Conservation (phyloP, 2,113 vertebrate species). For the Eublepharis macularius region DNA sequence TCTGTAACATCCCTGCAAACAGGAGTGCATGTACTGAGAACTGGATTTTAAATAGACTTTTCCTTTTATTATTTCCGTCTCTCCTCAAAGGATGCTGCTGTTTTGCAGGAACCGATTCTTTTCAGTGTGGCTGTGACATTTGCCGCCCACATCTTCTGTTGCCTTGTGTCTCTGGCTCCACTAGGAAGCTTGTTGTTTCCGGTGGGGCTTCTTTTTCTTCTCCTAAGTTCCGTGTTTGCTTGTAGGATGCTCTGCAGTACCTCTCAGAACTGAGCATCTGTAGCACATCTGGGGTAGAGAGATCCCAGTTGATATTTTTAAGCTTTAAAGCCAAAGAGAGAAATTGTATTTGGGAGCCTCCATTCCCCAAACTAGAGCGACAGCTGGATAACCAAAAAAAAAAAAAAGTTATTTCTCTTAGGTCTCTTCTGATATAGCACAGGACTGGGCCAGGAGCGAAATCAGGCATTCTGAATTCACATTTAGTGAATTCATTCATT, state of each 20-base stretch:
- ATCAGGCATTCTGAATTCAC: too few relatives aligned
- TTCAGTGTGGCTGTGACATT: neutral
- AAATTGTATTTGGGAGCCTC: neutral
- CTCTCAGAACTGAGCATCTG: neutral
- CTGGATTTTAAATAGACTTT: neutral
- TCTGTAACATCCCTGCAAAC: neutral
- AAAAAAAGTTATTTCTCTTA: neutral
- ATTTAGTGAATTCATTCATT: too few relatives aligned
- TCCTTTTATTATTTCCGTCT: neutral
- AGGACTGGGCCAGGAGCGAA: neutral
- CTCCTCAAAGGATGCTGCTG: accelerated
- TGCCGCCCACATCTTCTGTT: too few relatives aligned
- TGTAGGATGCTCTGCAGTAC: neutral
- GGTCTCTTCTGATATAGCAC: neutral
- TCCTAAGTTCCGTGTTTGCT: neutral
- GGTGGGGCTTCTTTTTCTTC: neutral
- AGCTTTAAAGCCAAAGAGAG: neutral
- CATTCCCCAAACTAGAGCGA: neutral
- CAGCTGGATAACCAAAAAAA: neutral
- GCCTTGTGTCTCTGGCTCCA: neutral
- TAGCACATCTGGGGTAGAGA: neutral
- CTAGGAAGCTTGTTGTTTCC: neutral
- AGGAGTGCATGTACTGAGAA: neutral
- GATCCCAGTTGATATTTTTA: neutral
- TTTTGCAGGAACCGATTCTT: neutral